Percentiles rank a stretch among this genome's conserved stretches.
phyloP scores from a whole-genome alignment of 2,888 invertebrate genomes.

The Meteorus cinctellus region DNA sequence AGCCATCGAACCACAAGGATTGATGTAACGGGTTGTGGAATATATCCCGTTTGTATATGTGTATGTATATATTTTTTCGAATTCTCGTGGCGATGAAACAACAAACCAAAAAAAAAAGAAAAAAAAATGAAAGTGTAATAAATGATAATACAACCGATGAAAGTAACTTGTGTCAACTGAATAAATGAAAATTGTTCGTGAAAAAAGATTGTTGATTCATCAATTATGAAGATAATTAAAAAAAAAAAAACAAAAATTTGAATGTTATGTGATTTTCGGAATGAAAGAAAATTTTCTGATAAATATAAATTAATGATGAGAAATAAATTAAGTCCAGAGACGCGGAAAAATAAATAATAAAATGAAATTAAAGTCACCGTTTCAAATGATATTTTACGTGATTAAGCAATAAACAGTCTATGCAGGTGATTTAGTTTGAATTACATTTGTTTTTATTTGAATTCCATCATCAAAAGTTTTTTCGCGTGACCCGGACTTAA shows the following conservation, averaged over 20 bases:
- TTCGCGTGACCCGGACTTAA: constrained; percentile 72
- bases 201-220: not conserved
- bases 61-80: constrained; percentile 12
- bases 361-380: constrained; percentile 32
- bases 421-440: constrained; percentile 70
- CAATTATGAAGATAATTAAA: constrained; percentile 8
- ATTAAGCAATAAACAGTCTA: constrained; percentile 68
- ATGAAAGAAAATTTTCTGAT: not conserved
- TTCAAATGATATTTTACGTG: constrained; percentile 46
- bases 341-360: constrained; percentile 44
- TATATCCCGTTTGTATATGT: constrained; percentile 1
- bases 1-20: constrained; percentile 45
- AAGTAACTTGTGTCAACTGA: not conserved
- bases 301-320: constrained; percentile 11
- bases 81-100: constrained; percentile 24
- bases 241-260: constrained; percentile 29
- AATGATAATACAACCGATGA: not conserved
- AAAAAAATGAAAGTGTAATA: not conserved
- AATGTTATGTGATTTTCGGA: constrained; percentile 44
- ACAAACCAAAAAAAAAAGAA: not conserved
- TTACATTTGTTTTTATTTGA: constrained; percentile 73
- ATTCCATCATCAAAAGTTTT: constrained; percentile 71
- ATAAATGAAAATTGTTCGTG: not conserved
- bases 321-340: constrained; percentile 12
- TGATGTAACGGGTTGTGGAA: constrained; percentile 41